A percentile compares a stretch with the other conserved stretches of the same genome.
Conservation (phyloP, 2,888 invertebrate species). For the Lutraria lutraria region DNA sequence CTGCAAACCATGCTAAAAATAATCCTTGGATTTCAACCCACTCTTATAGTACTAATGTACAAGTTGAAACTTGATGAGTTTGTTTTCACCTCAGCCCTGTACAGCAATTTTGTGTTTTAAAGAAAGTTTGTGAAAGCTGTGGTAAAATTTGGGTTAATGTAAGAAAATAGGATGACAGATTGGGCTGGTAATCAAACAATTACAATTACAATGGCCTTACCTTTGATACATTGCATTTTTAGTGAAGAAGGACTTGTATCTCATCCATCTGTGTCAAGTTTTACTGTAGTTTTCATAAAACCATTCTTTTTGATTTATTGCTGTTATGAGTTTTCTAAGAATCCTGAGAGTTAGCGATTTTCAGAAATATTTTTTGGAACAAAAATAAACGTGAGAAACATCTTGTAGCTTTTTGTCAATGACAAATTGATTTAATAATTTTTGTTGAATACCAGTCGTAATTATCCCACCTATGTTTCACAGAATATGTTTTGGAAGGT, state of each 20-base stretch:
- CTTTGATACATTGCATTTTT: background rate
- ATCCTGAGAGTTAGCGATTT: background rate
- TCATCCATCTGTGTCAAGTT: background rate
- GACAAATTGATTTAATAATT: slow-evolving; percentile 7
- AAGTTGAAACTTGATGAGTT: too few species aligned
- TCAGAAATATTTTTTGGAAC: background rate
- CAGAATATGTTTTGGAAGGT: background rate
- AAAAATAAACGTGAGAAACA: background rate
- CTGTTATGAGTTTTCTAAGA: background rate
- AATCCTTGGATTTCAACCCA: too few species aligned
- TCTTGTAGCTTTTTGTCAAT: background rate
- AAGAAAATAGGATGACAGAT: too few species aligned
- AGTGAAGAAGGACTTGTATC: background rate
- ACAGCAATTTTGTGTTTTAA: too few species aligned
- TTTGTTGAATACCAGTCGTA: background rate
- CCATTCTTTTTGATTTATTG: slow-evolving; percentile 14
- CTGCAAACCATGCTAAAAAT: too few species aligned
- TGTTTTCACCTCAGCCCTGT: too few species aligned
- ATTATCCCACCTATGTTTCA: background rate
- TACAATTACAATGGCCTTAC: background rate
- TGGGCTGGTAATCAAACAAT: background rate
- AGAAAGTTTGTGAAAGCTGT: too few species aligned
- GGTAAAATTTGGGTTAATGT: too few species aligned
- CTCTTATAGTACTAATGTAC: too few species aligned
- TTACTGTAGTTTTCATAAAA: background rate